Evolutionary conservation across 2,797 vertebrate species (phyloP).

Genomic region (Cercopithecus diana): DNA sequence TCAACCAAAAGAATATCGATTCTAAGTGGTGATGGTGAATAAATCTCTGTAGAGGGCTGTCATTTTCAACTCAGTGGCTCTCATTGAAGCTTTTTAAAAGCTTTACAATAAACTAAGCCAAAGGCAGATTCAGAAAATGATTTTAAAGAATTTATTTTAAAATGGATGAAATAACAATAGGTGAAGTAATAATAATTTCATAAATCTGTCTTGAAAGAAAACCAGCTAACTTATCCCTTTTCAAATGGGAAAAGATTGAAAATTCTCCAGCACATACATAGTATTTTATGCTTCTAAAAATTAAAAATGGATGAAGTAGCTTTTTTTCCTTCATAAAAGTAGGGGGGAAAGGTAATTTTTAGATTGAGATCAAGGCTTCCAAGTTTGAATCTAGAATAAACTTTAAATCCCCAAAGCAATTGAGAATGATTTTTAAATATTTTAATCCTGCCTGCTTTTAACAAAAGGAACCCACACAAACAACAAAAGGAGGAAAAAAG

Average conservation of each 20-base stretch:
- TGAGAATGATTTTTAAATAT: conserved; percentile 54
- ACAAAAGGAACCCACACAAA: conserved; percentile 32
- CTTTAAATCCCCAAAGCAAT: conserved; percentile 46
- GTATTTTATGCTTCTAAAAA: conserved; percentile 38
- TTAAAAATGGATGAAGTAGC: conserved; percentile 17
- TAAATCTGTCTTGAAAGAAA: conserved; percentile 26
- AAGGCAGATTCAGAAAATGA: conserved; percentile 35
- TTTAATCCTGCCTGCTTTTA: conserved; percentile 51
- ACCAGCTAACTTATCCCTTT: neutral
- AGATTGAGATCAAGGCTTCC: conserved; percentile 45
- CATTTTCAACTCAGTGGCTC: conserved; percentile 37
- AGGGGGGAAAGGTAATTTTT: neutral
- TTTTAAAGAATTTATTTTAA: conserved; percentile 49
- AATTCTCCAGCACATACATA: neutral
- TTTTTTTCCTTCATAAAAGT: conserved; percentile 29
- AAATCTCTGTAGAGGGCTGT: neutral
- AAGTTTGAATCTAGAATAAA: conserved; percentile 16
- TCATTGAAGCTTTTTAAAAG: conserved; percentile 16
- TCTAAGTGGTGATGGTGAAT: neutral
- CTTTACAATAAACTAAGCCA: conserved; percentile 38
- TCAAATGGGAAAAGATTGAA: conserved; percentile 13
- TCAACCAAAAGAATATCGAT: conserved; percentile 27
- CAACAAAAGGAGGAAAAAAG: neutral
- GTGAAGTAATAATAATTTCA: conserved; percentile 33
- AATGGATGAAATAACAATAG: conserved; percentile 49